phyloP scores from a whole-genome alignment of 2,113 vertebrate genomes.

The Potamarius usumacintae region DNA sequence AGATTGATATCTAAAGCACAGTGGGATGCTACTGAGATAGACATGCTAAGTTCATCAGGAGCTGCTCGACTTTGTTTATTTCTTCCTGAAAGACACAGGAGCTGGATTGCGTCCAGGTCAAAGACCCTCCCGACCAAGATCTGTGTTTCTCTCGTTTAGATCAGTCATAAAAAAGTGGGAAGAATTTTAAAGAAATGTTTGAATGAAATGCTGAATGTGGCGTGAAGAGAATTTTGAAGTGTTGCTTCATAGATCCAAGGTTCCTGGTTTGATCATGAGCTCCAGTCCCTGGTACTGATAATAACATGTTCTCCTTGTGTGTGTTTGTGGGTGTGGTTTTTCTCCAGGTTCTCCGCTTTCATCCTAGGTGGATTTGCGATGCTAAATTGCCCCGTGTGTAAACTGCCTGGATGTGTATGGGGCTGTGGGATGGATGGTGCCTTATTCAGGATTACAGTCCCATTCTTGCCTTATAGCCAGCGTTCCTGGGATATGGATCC shows the following conservation, averaged over 20 bases:
- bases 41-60: conserved; percentile 36
- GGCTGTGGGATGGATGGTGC: neutral
- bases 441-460: neutral
- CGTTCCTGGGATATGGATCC: neutral
- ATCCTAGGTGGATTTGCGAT: neutral
- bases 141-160: neutral
- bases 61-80: neutral
- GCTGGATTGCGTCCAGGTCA: neutral
- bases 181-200: neutral
- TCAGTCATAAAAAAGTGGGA: neutral
- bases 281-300: neutral
- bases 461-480: neutral
- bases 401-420: neutral
- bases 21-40: neutral
- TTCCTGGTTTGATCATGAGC: neutral
- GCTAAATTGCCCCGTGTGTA: neutral
- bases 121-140: neutral
- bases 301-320: neutral
- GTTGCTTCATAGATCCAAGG: neutral
- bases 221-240: neutral
- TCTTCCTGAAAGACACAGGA: neutral
- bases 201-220: neutral
- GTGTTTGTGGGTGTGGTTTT: neutral
- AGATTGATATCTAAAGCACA: neutral
- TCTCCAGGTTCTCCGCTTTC: neutral